Conservation (phyloP, 2,888 invertebrate genomes). For the Pyrgus malvae region DNA sequence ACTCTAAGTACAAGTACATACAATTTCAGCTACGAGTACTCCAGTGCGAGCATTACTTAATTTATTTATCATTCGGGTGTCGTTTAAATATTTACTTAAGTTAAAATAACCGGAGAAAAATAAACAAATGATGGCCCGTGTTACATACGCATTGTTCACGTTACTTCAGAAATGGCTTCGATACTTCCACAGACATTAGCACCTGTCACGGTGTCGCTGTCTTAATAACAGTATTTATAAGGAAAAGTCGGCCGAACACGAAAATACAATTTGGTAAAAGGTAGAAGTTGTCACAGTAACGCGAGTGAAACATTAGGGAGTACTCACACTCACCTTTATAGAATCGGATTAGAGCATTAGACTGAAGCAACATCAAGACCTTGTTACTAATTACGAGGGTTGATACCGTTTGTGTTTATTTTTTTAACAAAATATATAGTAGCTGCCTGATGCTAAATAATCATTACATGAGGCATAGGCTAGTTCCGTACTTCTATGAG, state of each 20-base stretch:
- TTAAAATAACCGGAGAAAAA: constrained; percentile 3
- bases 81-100: background rate
- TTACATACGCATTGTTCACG: constrained; percentile 54
- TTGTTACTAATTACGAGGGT: too few relatives aligned
- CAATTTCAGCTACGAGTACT: too few relatives aligned
- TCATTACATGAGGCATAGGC: too few relatives aligned
- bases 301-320: constrained; percentile 71
- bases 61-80: too few relatives aligned
- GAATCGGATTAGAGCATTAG: background rate
- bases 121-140: background rate
- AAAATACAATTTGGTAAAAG: constrained; percentile 81
- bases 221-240: constrained; percentile 82
- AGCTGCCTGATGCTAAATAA: too few relatives aligned
- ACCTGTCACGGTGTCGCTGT: constrained; percentile 72
- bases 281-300: constrained; percentile 77
- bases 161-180: constrained; percentile 62
- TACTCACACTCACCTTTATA: background rate
- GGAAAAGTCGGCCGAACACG: constrained; percentile 78
- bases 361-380: background rate
- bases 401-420: too few relatives aligned
- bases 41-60: too few relatives aligned
- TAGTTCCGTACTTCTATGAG: too few relatives aligned
- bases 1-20: too few relatives aligned
- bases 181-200: constrained; percentile 72
- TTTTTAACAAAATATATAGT: too few relatives aligned